Conservation (phyloP, 2,888 invertebrate genomes). For the Lasius fuliginosus region DNA sequence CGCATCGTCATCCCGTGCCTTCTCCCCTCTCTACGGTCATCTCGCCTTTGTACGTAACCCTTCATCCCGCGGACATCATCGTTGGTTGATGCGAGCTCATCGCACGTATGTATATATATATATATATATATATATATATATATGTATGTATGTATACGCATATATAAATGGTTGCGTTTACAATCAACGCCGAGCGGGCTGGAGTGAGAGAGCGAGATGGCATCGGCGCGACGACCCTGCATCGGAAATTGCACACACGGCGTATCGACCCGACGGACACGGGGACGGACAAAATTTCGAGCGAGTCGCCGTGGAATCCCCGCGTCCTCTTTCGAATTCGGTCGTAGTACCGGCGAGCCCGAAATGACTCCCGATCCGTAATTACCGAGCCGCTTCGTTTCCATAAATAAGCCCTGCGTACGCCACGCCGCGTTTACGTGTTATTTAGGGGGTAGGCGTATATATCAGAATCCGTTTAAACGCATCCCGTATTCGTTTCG, state of each 20-base stretch:
- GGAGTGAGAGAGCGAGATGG: conserved; percentile 45
- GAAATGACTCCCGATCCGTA: conserved; percentile 62
- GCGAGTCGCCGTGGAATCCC: conserved; percentile 12
- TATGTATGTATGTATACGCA: background rate
- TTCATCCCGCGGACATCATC: conserved; percentile 32
- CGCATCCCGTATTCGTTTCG: conserved; percentile 53
- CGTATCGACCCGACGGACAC: conserved; percentile 36
- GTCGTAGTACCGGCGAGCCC: conserved; percentile 30
- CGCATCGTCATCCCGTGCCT: conserved; percentile 36
- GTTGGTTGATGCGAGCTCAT: conserved; percentile 70
- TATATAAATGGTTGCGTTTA: conserved; percentile 70
- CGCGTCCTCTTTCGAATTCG: conserved; percentile 63
- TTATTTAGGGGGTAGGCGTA: conserved; percentile 47
- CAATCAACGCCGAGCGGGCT: conserved; percentile 64
- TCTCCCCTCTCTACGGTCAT: background rate
- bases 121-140: conserved; percentile 62
- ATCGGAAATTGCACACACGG: conserved; percentile 67
- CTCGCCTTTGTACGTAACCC: conserved; percentile 5
- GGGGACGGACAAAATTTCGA: conserved; percentile 55
- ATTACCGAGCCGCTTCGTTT: conserved; percentile 60
- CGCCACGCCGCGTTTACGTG: conserved; percentile 35
- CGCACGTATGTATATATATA: conserved; percentile 47
- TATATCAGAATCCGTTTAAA: conserved; percentile 54
- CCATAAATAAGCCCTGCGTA: conserved; percentile 60
- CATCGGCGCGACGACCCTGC: conserved; percentile 55